phyloP scores from a whole-genome alignment of 2,113 vertebrate genomes.

The Apus apus region DNA sequence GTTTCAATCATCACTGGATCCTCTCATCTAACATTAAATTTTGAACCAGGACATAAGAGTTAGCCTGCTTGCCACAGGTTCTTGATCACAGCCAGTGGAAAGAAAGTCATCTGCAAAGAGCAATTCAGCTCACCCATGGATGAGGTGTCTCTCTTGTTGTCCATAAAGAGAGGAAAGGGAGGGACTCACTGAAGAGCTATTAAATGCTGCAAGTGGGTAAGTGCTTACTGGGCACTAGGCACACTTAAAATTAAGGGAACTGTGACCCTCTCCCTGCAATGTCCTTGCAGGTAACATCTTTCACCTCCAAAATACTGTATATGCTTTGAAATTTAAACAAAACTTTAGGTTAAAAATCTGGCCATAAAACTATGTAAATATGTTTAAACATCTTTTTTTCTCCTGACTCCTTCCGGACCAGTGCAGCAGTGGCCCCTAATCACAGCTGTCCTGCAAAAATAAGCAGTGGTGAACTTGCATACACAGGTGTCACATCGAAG shows the following conservation, averaged over 20 bases:
- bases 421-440: neutral
- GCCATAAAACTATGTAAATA: neutral
- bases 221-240: neutral
- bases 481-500: neutral
- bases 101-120: neutral
- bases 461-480: neutral
- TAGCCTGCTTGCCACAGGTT: neutral
- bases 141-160: neutral
- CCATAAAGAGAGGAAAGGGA: neutral
- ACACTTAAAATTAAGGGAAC: neutral
- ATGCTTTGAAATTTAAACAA: neutral
- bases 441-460: neutral
- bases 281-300: neutral
- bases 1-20: neutral
- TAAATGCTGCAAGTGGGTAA: neutral
- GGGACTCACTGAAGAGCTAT: neutral
- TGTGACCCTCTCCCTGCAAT: neutral
- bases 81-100: neutral
- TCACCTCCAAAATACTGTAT: neutral
- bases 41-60: neutral
- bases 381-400: neutral
- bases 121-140: neutral
- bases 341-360: neutral
- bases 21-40: accelerated
- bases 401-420: neutral